Evolutionary conservation across 2,113 vertebrate genomes (phyloP), one percentile per base, ranked within the genome.

Genomic region (Hemiscyllium ocellatum): DNA sequence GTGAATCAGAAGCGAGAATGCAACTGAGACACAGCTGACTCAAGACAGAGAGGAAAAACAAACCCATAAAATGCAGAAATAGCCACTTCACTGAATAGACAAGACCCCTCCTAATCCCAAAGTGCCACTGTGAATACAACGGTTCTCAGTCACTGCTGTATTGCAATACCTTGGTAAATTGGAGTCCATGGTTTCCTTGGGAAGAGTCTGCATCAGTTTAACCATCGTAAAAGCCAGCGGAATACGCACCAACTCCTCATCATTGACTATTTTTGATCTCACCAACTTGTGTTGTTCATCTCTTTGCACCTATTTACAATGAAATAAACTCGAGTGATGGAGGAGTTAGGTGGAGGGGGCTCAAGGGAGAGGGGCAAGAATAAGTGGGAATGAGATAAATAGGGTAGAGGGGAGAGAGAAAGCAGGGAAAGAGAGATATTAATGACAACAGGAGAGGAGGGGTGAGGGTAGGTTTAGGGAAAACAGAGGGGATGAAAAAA

Each of bases 151-250:
- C 47, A 50, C 19, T 50, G 22, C 24, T 69, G 1, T 13, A 50
- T 37, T 56, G 29, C 56, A 47, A 8, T 96, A 98, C 98, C 99
- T 98, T 4, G 99, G 99, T 94, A 99, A 97, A 96, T 99, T 98
- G 80, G 96, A 96, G 96, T 99, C 98, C 98, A 99, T 98, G 90
- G 98, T 96, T 83, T 98, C 97, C 47, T 97, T 97, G 0, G 99
- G 99, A 37, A 99, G 98, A 47, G 98, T 98, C 97, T 98, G 98
- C 99, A 99, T 99, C 96, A 99, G 97, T 80, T 98, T 98, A 96
- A 99, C 98, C 98, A 99, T 98, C 86, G 99, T 98, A 96, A 99
- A 99, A 56, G 99, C 99, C 17, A 99, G 97, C 0, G 99, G 99
- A 33, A 99, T 96, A 68, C 98, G 98, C 85, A 96, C 98, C n/a